Evolutionary conservation across 2,888 invertebrate genomes (phyloP).

Genomic region (Erebia epiphron): DNA sequence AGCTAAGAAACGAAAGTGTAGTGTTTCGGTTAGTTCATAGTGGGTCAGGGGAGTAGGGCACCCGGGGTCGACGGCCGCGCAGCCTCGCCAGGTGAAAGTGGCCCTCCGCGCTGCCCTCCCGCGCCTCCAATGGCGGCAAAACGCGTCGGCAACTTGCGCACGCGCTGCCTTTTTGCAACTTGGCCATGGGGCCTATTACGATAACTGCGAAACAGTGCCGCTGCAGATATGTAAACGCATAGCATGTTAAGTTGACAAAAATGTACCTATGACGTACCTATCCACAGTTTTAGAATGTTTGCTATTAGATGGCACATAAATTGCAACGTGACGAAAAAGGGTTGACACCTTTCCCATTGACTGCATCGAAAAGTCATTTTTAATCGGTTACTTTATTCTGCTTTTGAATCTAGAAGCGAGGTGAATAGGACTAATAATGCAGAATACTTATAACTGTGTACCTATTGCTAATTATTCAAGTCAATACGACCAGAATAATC

Average conservation of each 20-base stretch:
- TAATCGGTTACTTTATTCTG: too few relatives aligned
- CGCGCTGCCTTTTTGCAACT: constrained; percentile 80
- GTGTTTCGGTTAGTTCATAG: constrained; percentile 73
- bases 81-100: constrained; percentile 81
- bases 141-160: constrained; percentile 70
- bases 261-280: not conserved
- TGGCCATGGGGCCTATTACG: constrained; percentile 81
- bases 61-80: constrained; percentile 80
- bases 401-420: too few relatives aligned
- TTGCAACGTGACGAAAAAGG: too few relatives aligned
- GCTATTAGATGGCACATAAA: too few relatives aligned
- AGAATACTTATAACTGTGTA: too few relatives aligned
- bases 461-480: too few relatives aligned
- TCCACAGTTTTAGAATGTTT: too few relatives aligned
- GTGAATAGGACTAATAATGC: too few relatives aligned
- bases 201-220: constrained; percentile 75
- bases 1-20: constrained; percentile 79
- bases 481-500: too few relatives aligned
- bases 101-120: constrained; percentile 61
- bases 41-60: constrained; percentile 82
- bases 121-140: constrained; percentile 59
- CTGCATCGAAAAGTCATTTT: too few relatives aligned
- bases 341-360: too few relatives aligned
- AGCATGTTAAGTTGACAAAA: not conserved
- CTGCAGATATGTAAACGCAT: constrained; percentile 63